Conservation (phyloP, 2,888 invertebrate species). For the Apomyelois bistriatella region DNA sequence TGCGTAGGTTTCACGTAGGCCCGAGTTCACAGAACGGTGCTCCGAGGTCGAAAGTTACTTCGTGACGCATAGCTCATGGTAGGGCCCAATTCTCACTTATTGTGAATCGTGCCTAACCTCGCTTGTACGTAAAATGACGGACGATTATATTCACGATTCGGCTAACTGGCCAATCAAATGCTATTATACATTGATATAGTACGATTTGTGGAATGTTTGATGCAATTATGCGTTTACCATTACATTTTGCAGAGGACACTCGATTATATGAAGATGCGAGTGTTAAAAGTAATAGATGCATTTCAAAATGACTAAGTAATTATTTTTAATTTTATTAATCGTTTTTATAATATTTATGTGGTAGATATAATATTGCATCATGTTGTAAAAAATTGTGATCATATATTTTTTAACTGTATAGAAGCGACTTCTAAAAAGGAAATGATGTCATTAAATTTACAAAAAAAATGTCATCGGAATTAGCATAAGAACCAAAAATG, state of each 20-base stretch:
- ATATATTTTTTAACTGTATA: too few species aligned
- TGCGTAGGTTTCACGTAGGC: conserved; percentile 28
- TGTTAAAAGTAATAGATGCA: conserved; percentile 7
- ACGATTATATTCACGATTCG: conserved; percentile 38
- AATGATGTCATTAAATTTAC: too few species aligned
- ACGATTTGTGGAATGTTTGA: conserved; percentile 28
- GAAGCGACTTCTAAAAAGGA: too few species aligned
- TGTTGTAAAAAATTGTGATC: too few species aligned
- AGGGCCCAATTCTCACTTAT: conserved; percentile 27
- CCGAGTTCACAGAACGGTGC: conserved; percentile 8
- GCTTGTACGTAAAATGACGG: conserved; percentile 35
- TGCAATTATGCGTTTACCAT: conserved; percentile 34
- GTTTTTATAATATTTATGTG: conserved; percentile 20
- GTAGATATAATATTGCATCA: too few species aligned
- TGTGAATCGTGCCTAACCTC: conserved; percentile 42
- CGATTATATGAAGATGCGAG: conserved; percentile 17
- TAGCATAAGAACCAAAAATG: too few species aligned
- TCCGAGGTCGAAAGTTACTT: conserved; percentile 33
- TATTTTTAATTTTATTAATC: neutral
- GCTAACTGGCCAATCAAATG: conserved; percentile 24
- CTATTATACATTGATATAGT: conserved; percentile 24
- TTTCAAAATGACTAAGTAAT: neutral
- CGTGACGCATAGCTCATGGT: conserved; percentile 34
- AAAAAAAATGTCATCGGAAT: too few species aligned
- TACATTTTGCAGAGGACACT: conserved; percentile 32